A percentile compares a stretch with the other conserved stretches of the same genome.
These are phyloP conservation scores for Ceratothoa steindachneri DNA, from an alignment of 2,888 invertebrate species.

Conservation along the genomic window DNA sequence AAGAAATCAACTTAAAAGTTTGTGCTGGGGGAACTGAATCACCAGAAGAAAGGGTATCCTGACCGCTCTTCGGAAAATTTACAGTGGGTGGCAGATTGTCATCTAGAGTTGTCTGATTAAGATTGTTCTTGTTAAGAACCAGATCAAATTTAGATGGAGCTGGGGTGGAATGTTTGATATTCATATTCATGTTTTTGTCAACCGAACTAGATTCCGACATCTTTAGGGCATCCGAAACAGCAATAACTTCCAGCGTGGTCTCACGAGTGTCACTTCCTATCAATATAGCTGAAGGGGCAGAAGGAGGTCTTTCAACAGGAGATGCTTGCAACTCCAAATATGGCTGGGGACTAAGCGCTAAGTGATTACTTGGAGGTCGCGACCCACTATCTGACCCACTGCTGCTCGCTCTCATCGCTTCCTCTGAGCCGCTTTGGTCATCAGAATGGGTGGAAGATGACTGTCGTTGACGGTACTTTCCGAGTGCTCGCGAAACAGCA, in stretches of 20 bases:
- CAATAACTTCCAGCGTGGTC: background rate
- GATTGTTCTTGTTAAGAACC: background rate
- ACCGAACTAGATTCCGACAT: background rate
- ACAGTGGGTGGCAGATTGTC: slow-evolving; percentile 35
- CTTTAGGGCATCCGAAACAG: background rate
- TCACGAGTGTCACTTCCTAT: slow-evolving; percentile 16
- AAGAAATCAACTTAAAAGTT: slow-evolving; percentile 28
- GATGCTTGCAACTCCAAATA: slow-evolving; percentile 22
- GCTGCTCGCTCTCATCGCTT: slow-evolving; percentile 48
- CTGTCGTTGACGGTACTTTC: slow-evolving; percentile 65
- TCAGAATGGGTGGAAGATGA: slow-evolving; percentile 67
- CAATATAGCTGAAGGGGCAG: slow-evolving; percentile 27
- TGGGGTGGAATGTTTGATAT: background rate
- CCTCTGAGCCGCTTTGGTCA: slow-evolving; percentile 61
- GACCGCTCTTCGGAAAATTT: slow-evolving; percentile 44
- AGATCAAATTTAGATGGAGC: background rate
- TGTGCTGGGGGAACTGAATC: slow-evolving; percentile 38
- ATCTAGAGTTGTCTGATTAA: slow-evolving; percentile 14
- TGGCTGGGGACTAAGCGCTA: slow-evolving; percentile 35
- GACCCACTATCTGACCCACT: slow-evolving; percentile 47
- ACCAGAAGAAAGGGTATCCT: slow-evolving; percentile 38
- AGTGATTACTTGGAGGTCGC: slow-evolving; percentile 41
- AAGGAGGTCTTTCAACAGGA: slow-evolving; percentile 26
- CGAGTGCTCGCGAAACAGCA: slow-evolving; percentile 74
- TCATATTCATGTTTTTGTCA: slow-evolving; percentile 4